These are phyloP conservation scores for Tryphoninae sp. DNA, from an alignment of 2,888 invertebrate genomes.

Conservation along the genomic window DNA sequence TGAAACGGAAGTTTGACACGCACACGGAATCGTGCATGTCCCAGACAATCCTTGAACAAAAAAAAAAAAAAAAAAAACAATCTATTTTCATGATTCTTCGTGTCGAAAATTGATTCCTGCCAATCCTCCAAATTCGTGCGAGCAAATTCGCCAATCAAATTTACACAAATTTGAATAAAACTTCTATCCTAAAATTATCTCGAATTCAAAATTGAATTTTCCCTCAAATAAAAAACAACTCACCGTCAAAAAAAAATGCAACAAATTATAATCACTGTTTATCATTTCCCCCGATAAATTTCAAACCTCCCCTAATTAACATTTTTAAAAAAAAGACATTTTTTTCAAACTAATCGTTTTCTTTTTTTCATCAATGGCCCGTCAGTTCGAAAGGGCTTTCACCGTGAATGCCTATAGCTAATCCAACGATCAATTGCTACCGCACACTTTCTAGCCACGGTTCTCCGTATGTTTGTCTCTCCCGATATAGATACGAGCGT, in stretches of 20 bases:
- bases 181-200: too few relatives aligned
- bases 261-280: too few relatives aligned
- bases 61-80: background rate
- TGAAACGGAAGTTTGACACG: constrained; percentile 43
- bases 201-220: too few relatives aligned
- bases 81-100: background rate
- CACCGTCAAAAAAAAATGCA: too few relatives aligned
- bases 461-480: constrained; percentile 25
- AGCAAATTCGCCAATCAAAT: too few relatives aligned
- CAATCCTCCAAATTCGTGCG: too few relatives aligned
- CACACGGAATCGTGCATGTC: background rate
- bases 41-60: background rate
- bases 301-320: too few relatives aligned
- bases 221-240: too few relatives aligned
- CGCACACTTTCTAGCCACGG: constrained; percentile 38
- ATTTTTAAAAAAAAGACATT: too few relatives aligned
- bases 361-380: background rate
- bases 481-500: constrained; percentile 42
- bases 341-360: background rate
- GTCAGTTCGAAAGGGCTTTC: constrained; percentile 13
- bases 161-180: too few relatives aligned
- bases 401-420: constrained; percentile 26
- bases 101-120: background rate
- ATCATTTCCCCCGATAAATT: too few relatives aligned
- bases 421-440: constrained; percentile 51